Evolutionary conservation across 2,888 invertebrate species (phyloP).

Genomic region (Rhingia rostrata): DNA sequence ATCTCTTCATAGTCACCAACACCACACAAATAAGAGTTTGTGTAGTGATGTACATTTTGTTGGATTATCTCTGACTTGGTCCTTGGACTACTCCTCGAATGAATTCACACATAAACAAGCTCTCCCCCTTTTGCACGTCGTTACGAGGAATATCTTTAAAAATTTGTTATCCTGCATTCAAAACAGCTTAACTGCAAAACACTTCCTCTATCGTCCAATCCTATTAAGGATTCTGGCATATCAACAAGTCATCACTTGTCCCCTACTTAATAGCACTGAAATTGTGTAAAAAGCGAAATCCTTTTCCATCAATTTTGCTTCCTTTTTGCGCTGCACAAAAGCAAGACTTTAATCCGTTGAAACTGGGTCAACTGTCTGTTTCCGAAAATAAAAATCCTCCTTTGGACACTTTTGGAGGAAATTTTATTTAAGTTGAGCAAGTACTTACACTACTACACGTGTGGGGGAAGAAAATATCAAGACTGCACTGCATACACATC

Average conservation of each 20-base stretch:
- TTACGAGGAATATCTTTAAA: not conserved
- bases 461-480: slow-evolving; percentile 1
- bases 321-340: slow-evolving; percentile 11
- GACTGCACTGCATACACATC: slow-evolving; percentile 14
- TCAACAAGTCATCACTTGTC: slow-evolving; percentile 65
- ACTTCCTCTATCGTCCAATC: slow-evolving; percentile 26
- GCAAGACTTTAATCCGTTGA: slow-evolving; percentile 52
- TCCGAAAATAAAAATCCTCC: slow-evolving; percentile 38
- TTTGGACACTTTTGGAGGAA: slow-evolving; percentile 10
- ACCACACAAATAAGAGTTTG: not conserved
- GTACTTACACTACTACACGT: slow-evolving; percentile 6
- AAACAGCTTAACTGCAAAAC: slow-evolving; percentile 3
- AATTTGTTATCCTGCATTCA: slow-evolving; percentile 12
- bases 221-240: slow-evolving; percentile 54
- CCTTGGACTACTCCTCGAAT: not conserved
- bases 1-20: not conserved
- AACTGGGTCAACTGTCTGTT: slow-evolving; percentile 68
- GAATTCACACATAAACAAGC: not conserved
- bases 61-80: not conserved
- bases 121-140: not conserved
- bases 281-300: slow-evolving; percentile 12
- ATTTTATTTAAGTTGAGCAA: slow-evolving; percentile 13
- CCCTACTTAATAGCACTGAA: slow-evolving; percentile 1
- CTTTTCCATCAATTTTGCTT: slow-evolving; percentile 42
- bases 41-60: not conserved